Conservation (phyloP, 2,888 invertebrate genomes). For the Cryptophagus acutangulus region DNA sequence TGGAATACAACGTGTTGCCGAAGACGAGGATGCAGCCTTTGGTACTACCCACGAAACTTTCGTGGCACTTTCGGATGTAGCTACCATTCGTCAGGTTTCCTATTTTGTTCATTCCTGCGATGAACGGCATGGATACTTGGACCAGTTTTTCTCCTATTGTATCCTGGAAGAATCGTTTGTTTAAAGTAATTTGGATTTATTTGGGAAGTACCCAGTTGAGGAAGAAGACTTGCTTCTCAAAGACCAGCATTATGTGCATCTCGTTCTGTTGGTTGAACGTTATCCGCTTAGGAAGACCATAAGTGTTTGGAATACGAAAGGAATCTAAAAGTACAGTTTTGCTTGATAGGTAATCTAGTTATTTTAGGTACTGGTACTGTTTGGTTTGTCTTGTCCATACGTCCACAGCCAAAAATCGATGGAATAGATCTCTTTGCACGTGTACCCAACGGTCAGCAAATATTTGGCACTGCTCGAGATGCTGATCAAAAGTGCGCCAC, state of each 20-base stretch:
- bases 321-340: constrained; percentile 21
- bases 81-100: constrained; percentile 53
- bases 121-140: no score
- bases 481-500: no score
- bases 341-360: constrained; percentile 3
- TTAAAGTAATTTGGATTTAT: constrained; percentile 40
- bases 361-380: constrained; percentile 48
- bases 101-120: constrained; percentile 42
- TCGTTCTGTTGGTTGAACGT: constrained; percentile 44
- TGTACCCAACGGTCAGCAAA: constrained; percentile 52
- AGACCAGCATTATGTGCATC: constrained; percentile 47
- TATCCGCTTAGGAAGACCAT: constrained; percentile 37
- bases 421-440: constrained; percentile 44
- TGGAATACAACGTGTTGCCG: constrained; percentile 50
- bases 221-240: constrained; percentile 43
- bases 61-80: constrained; percentile 50
- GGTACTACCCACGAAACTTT: constrained; percentile 51
- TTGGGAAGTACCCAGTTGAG: constrained; percentile 36
- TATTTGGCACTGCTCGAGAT: no score
- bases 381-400: constrained; percentile 49
- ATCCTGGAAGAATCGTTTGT: no score
- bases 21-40: constrained; percentile 52
- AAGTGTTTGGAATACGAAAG: constrained; percentile 16
- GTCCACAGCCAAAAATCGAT: constrained; percentile 63
- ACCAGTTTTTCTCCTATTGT: no score